Conservation (phyloP, 2,113 vertebrate species). For the Tyrannus savana region DNA sequence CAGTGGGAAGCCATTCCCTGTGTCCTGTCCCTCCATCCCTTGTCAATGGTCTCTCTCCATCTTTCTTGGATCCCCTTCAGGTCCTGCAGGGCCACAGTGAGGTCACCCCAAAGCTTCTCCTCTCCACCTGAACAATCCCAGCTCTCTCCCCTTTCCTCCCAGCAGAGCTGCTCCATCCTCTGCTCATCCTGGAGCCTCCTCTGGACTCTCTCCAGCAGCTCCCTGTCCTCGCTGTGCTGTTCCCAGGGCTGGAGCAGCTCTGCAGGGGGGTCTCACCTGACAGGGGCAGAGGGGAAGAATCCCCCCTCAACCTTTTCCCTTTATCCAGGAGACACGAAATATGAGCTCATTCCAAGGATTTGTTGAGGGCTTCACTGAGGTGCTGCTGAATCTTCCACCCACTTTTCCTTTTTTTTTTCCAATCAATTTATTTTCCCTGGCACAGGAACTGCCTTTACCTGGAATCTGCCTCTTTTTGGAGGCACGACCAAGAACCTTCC, state of each 20-base stretch:
- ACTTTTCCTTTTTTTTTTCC: not conserved
- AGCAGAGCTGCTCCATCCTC: not conserved
- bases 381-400: not conserved
- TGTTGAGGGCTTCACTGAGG: not conserved
- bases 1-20: not conserved
- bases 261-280: not conserved
- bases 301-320: not conserved
- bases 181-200: not conserved
- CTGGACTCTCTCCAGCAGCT: not conserved
- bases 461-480: not conserved
- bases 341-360: not conserved
- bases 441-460: not conserved
- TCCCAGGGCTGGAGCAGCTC: not conserved
- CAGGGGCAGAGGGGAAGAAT: not conserved
- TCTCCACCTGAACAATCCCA: not conserved
- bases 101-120: not conserved
- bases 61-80: not conserved
- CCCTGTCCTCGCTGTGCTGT: not conserved
- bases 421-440: not conserved
- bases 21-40: not conserved
- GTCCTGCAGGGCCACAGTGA: not conserved
- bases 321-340: not conserved
- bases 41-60: not conserved
- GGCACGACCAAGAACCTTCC: not conserved
- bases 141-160: not conserved